Conservation (phyloP, 2,888 invertebrate species). For the Bhutanitis thaidina region DNA sequence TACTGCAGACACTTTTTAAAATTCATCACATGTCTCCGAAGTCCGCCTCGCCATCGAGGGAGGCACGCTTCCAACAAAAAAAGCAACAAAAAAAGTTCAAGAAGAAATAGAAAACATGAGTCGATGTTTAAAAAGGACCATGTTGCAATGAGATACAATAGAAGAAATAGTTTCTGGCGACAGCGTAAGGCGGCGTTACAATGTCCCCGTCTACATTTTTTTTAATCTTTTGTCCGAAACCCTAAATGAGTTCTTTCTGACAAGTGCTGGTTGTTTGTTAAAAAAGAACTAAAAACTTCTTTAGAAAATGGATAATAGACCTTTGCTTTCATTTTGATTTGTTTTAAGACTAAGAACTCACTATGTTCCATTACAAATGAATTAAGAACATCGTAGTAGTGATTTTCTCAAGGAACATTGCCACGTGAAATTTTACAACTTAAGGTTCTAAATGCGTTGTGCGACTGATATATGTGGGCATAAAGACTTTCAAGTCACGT, state of each 20-base stretch:
- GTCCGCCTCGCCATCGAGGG: slow-evolving; percentile 48
- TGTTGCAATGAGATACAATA: slow-evolving; percentile 62
- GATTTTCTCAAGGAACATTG: no score
- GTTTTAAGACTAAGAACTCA: no score
- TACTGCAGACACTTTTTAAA: slow-evolving; percentile 56
- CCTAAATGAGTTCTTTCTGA: slow-evolving; percentile 10
- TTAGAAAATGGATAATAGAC: not conserved
- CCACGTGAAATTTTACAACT: no score
- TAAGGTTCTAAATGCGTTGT: no score
- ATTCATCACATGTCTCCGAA: slow-evolving; percentile 66
- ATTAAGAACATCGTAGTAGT: no score
- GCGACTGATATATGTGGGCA: no score
- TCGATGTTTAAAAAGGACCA: slow-evolving; percentile 62
- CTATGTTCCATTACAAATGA: not conserved
- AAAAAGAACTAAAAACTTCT: not conserved
- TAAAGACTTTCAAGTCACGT: no score
- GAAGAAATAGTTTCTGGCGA: slow-evolving; percentile 63
- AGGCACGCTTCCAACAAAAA: slow-evolving; percentile 62
- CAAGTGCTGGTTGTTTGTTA: slow-evolving; percentile 4
- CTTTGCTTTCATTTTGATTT: no score
- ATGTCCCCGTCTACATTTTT: slow-evolving; percentile 35
- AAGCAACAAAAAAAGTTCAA: slow-evolving; percentile 42
- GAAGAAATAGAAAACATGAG: slow-evolving; percentile 43
- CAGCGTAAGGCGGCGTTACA: slow-evolving; percentile 43
- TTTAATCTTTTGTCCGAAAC: slow-evolving; percentile 29